Evolutionary conservation across 2,113 vertebrate species (phyloP), one percentile per base, ranked within the genome.

Genomic region (Caranx ignobilis): DNA sequence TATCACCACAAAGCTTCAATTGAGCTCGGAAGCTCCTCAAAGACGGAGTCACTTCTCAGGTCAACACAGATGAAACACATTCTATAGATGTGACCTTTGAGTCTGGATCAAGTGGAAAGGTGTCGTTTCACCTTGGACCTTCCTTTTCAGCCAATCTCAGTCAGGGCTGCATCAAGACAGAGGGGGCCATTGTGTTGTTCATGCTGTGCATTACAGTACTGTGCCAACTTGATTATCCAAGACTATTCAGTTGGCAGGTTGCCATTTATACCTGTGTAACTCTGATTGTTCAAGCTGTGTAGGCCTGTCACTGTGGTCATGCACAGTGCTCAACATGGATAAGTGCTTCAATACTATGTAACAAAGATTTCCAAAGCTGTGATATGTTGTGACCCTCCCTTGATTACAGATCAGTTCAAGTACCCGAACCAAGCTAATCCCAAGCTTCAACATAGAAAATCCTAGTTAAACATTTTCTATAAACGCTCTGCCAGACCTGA

Each of bases 191-290:
- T 79, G 78, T 70, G 45, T 43, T 57, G 26, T 18, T 78, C 43
- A 77, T 55, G 57, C 54, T 74, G 47, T 32, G 43, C 9, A 31
- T 31, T 56, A 7, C 21, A 75, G 71, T 21, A 35, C 54, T 75
- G 52, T 70, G 77, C 80, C 63, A 85, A 68, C 45, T 59, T 70
- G 37, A 82, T 71, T 71, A 87, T 77, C 4, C 54, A 56, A 65
- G 57, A 61, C n/a, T 21, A 21, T n/a, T 50, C 32, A 59, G 31
- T 71, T 32, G 21, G 19, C 13, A 52, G 54, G 47, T 8, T 55
- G 66, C 41, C 50, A 50, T 76, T 21, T 52, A 65, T 59, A 65
- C 56, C 26, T 18, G 2, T 21, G 39, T 34, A 12, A 39, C 34
- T 45, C n/a, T 59, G 19, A 73, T 15, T 66, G 71, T 48, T 60